These are phyloP conservation scores for Proteles cristata DNA, from an alignment of 2,113 vertebrate species.

Conservation along the genomic window DNA sequence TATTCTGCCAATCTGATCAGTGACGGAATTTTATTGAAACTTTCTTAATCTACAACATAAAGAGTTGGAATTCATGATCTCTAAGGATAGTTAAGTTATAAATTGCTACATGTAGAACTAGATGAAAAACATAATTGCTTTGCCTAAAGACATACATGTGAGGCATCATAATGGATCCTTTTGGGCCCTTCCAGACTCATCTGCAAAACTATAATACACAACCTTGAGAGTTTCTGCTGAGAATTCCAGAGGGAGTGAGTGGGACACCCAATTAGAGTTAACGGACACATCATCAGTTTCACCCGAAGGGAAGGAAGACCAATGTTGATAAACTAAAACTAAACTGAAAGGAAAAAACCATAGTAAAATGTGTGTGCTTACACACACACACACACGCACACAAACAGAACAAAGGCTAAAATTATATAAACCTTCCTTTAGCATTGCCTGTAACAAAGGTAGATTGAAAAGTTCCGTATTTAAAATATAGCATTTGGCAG, in stretches of 20 bases:
- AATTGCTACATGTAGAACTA: not conserved
- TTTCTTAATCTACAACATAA: not conserved
- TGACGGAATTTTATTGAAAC: not conserved
- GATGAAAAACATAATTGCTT: not conserved
- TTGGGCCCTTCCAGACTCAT: not conserved
- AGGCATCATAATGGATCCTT: not conserved
- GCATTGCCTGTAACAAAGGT: not conserved
- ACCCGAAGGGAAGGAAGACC: not conserved
- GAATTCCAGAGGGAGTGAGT: not conserved
- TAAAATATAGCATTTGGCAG: not conserved
- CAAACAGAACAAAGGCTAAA: not conserved
- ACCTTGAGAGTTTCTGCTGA: not conserved
- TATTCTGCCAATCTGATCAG: not conserved
- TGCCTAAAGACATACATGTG: not conserved
- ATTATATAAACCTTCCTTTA: not conserved
- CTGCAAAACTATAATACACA: not conserved
- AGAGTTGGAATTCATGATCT: not conserved
- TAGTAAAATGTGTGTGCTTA: accelerated
- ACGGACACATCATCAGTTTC: not conserved
- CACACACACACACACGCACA: no score
- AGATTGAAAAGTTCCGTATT: not conserved
- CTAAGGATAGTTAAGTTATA: not conserved
- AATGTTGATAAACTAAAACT: not conserved
- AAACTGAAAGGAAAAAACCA: constrained; percentile 11
- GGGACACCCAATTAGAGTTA: not conserved